Base-by-base conservation (phyloP, 2,113 vertebrate species). In the Neodon shergylaensis region DNA sequence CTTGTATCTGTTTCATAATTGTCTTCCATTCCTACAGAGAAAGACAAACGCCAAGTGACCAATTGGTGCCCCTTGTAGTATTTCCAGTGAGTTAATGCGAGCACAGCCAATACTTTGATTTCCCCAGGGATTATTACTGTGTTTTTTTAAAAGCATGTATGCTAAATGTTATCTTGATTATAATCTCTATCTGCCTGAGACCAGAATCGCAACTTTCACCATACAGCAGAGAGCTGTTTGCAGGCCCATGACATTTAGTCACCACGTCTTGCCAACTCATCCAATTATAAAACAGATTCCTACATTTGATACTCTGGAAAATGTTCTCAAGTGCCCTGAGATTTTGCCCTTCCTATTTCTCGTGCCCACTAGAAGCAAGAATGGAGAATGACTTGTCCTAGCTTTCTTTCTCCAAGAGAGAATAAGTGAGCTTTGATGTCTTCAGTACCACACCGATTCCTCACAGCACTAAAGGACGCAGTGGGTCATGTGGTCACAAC, bases 11-110 rank as follows among this genome's bases (percentile, higher is more conserved):
- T 92, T 39, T 33, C 94, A 16, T 89, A 90, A 39, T 73, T 94
- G 10, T 96, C 96, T 42, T 98, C 98, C 79, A 92, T 76, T 47
- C 97, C 98, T 99, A 98, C 39, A 98, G 98, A 98, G 96, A 52
- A 97, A 31, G 95, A 98, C 96, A 96, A 24, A 97, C 7, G 94
- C 0, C 0, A 76, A 1, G 87, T 97, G 84, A 95, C 73, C 19
- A 65, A 36, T 0, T 31, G 65, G 58, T 47, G 39, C 33, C 3
- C 0, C 5, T 0, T 1, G 2, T 16, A 49, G 0, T 76, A 8
- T 28, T 14, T 63, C 24, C 94, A 88, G 77, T 82, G 66, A 90
- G 58, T 95, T 21, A 49, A 42, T 52, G 78, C 13, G 65, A 26
- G 2, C 17, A 22, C 2, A 26, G 42, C 22, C 73, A 5, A 11